Evolutionary conservation across 2,797 vertebrate genomes (phyloP), one percentile per base, ranked within the genome.

Genomic region (Ibycter americanus): DNA sequence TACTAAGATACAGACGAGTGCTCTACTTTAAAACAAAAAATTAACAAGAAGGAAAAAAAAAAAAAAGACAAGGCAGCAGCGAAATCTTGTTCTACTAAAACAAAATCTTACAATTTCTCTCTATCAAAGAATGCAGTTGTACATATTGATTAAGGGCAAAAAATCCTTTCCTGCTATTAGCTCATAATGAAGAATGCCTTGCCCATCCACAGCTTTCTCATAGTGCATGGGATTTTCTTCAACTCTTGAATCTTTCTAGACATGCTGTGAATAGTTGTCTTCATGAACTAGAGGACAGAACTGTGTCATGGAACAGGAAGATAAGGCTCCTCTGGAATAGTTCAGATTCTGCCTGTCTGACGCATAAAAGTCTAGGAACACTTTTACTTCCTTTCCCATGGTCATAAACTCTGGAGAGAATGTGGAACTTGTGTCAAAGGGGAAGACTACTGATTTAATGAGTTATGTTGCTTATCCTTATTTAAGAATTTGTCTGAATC

Each of bases 341-440:
- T 80, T 96, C 91, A 94, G 77, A 94, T 91, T 91, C 87, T 95
- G 70, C 29, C 72, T 89, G 90, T 67, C 87, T 89, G 70, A 42
- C 73, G 83, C 73, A 94, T 96, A 96, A 97, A 96, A 62, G n/a
- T 46, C 88, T 84, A 95, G 51, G 85, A 91, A 94, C 70, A 84
- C 84, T 82, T 78, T 58, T 72, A 88, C 87, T 97, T 97, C 96
- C 94, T 97, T 97, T 97, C 95, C 96, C 93, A 96, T 96, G 85
- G 93, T 86, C 95, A 95, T 97, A 96, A 97, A 94, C 83, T 89
- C 89, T 90, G 77, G 73, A 93, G 80, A 93, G 85, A 94, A 97
- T 94, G 91, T 95, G 73, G 83, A 97, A 84, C 51, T 87, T 80
- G 73, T 95, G 94, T 95, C 96, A 90, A 90, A 95, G 85, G 66